These are phyloP conservation scores for Physeter macrocephalus DNA, from an alignment of 2,113 vertebrate genomes.

Conservation along the genomic window DNA sequence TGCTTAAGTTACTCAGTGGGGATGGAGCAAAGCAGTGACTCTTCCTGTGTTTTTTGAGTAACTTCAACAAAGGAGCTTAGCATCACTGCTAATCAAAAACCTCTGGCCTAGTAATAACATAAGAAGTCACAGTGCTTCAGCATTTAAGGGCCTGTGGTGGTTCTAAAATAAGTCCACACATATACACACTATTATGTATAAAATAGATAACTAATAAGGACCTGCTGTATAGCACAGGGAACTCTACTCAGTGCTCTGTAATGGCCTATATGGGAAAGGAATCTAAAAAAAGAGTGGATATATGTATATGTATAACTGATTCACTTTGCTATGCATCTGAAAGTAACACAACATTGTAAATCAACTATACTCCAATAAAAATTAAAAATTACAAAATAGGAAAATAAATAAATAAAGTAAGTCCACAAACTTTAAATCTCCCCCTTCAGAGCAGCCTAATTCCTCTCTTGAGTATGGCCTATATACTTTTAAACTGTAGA, in stretches of 20 bases:
- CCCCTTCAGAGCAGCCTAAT: not conserved
- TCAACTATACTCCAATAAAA: too few species aligned
- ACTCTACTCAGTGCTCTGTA: too few species aligned
- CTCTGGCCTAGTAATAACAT: not conserved
- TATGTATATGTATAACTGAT: too few species aligned
- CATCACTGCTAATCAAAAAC: not conserved
- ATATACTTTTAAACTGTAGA: not conserved
- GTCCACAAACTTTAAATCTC: not conserved
- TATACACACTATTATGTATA: too few species aligned
- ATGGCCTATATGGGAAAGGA: too few species aligned
- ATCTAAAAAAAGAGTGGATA: too few species aligned
- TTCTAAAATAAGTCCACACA: not conserved
- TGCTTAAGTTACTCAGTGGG: not conserved
- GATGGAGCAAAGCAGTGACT: not conserved
- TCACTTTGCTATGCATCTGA: too few species aligned
- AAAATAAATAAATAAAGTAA: not conserved
- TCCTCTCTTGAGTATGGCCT: not conserved
- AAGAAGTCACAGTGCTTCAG: not conserved
- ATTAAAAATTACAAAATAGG: too few species aligned
- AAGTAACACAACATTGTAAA: too few species aligned
- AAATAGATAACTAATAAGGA: too few species aligned
- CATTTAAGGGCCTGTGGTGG: not conserved
- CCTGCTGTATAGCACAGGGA: too few species aligned
- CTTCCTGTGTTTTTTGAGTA: not conserved
- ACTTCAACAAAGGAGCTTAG: not conserved